Evolutionary conservation across 1,140 invertebrate species (phyloP), one percentile per base, ranked within the genome.

Genomic region (Lamellibrachia luymesi): DNA sequence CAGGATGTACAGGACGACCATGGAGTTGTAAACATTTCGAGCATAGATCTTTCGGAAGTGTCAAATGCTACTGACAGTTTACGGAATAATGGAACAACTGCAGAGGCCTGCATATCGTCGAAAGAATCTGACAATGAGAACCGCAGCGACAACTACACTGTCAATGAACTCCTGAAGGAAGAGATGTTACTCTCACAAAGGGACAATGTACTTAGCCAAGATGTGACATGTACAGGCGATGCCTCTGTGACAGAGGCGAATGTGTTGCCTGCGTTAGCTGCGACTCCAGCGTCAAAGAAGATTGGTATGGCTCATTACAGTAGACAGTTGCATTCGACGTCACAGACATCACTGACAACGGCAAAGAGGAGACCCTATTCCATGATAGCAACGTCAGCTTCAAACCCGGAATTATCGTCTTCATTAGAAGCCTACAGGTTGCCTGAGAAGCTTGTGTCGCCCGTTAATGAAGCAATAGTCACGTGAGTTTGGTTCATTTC

Each of bases 341-440:
- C 91, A 52, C 50, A 91, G 91, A 91, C 91, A 25, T 91, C 50
- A 51, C 17, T 52, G 91, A 91, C 91, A 25, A 25, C 51, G 22
- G 91, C 91, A 4, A 91, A 17, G 22, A 13, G 50, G 17, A 91
- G 50, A 22, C 91, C 51, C 4, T 52, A 52, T 51, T 52, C 50
- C 17, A 17, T 51, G 91, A 91, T 50, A 25, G 50, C 91, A 10
- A 80, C 64, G 64, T 80, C 64, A 1, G 64, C 64, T 4, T 80
- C 64, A 80, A 80, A 80, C 64, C 64, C 64, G 2, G 64, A 80
- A 22, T 80, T 80, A 22, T 80, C 64, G 64, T 80, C 64, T 17
- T 80, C 64, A 80, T 17, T 80, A 22, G 64, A 80, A 17, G 64
- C 64, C 13, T 80, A 80, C 64, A 80, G 64, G 64, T 17, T 80